These are phyloP conservation scores for Gasteruption jaculator DNA, from an alignment of 2,888 invertebrate genomes.

Conservation along the genomic window DNA sequence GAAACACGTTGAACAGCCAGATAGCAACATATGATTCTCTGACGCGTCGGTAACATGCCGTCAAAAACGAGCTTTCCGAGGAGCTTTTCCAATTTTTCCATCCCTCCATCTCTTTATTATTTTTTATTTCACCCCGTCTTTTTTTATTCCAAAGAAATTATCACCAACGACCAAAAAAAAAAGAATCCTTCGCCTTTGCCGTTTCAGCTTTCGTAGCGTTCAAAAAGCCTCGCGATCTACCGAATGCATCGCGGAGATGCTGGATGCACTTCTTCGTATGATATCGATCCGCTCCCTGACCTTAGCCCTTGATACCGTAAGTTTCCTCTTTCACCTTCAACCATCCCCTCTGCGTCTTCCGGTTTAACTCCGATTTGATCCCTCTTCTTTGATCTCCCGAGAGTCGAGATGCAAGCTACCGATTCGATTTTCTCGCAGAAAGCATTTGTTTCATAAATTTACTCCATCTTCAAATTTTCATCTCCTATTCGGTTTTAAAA, in stretches of 20 bases:
- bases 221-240: too few relatives aligned
- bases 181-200: too few relatives aligned
- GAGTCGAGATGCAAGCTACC: too few relatives aligned
- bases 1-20: constrained; percentile 42
- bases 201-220: too few relatives aligned
- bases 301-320: constrained; percentile 18
- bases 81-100: constrained; percentile 27
- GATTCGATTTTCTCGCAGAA: too few relatives aligned
- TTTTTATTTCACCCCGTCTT: neutral
- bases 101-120: constrained; percentile 19
- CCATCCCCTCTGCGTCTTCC: constrained; percentile 6
- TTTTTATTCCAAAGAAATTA: constrained; percentile 1
- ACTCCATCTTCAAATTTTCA: too few relatives aligned
- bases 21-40: constrained; percentile 35
- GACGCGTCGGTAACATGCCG: constrained; percentile 32
- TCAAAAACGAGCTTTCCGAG: constrained; percentile 28
- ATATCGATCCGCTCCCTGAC: constrained; percentile 30
- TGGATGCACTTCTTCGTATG: constrained; percentile 19
- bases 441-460: too few relatives aligned
- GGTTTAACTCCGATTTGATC: too few relatives aligned
- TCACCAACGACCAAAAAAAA: neutral
- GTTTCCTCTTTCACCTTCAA: neutral
- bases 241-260: too few relatives aligned
- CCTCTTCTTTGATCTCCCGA: too few relatives aligned
- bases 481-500: too few relatives aligned